Percentiles rank a stretch among this genome's conserved stretches.
These are phyloP conservation scores for Eumerus sabulonum DNA, from an alignment of 2,888 invertebrate species.

Conservation along the genomic window DNA sequence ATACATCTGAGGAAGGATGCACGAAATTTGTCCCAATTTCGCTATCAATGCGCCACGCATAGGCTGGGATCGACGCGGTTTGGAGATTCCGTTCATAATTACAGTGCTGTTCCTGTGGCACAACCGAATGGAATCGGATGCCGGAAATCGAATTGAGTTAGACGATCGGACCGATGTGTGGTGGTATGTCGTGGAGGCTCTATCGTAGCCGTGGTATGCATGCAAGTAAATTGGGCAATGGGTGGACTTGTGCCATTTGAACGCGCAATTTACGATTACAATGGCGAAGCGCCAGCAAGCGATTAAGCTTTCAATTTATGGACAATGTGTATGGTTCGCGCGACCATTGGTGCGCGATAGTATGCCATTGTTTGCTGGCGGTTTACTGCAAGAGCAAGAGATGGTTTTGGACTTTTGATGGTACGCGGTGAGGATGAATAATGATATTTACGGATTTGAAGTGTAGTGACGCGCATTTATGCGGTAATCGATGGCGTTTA, in stretches of 20 bases:
- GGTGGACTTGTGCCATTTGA: slow-evolving; percentile 50
- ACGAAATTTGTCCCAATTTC: slow-evolving; percentile 60
- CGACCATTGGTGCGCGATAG: slow-evolving; percentile 54
- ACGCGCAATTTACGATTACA: slow-evolving; percentile 66
- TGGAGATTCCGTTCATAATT: slow-evolving; percentile 48
- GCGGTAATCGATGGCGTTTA: slow-evolving; percentile 52
- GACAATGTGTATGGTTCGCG: slow-evolving; percentile 61
- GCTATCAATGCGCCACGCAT: slow-evolving; percentile 22
- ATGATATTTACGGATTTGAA: slow-evolving; percentile 53
- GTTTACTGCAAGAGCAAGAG: background rate
- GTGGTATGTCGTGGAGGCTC: slow-evolving; percentile 43
- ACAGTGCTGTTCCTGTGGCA: slow-evolving; percentile 19
- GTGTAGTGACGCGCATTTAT: slow-evolving; percentile 58
- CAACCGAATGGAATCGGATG: background rate
- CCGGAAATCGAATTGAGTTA: background rate
- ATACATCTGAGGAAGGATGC: slow-evolving; percentile 44
- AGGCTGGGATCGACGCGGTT: slow-evolving; percentile 12
- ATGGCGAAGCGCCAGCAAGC: slow-evolving; percentile 57
- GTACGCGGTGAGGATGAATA: slow-evolving; percentile 28
- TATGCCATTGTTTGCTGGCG: slow-evolving; percentile 47
- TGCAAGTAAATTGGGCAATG: slow-evolving; percentile 15
- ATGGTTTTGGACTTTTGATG: background rate
- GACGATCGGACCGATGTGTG: slow-evolving; percentile 9
- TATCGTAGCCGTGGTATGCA: slow-evolving; percentile 19
- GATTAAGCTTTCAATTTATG: slow-evolving; percentile 67